Percentiles rank a stretch among this genome's conserved stretches.
phyloP scores from a whole-genome alignment of 37 sponge, comb jelly and placozoan species.

The Aphrocallistes beatrix region DNA sequence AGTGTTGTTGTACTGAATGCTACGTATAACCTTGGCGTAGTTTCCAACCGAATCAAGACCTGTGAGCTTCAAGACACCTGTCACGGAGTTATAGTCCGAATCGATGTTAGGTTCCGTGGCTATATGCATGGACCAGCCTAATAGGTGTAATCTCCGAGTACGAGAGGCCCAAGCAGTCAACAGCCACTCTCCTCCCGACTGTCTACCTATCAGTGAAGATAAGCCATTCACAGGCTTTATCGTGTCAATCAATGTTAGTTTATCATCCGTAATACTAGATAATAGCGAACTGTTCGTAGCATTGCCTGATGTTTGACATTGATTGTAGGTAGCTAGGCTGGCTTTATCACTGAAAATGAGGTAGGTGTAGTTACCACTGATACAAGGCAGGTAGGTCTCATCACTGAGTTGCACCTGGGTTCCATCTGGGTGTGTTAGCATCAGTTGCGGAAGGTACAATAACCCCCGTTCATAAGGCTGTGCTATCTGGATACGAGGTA shows the following conservation, averaged over 20 bases:
- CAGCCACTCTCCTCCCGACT: constrained; percentile 47
- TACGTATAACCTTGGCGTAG: constrained; percentile 52
- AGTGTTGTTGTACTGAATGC: constrained; percentile 52
- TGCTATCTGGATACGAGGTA: constrained; percentile 49
- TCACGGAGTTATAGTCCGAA: constrained; percentile 24
- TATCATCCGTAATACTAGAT: neutral
- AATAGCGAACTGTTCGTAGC: neutral
- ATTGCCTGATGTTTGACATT: neutral
- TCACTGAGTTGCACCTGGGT: constrained; percentile 41
- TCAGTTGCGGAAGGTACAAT: constrained; percentile 47
- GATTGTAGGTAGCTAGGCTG: neutral
- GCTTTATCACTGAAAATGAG: constrained; percentile 62
- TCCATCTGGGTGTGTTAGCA: constrained; percentile 72
- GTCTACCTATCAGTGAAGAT: constrained; percentile 39
- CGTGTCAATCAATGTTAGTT: constrained; percentile 38
- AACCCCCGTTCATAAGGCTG: constrained; percentile 27
- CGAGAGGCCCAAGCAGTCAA: constrained; percentile 24
- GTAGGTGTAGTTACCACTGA: constrained; percentile 60
- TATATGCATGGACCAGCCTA: constrained; percentile 63
- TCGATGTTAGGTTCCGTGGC: constrained; percentile 77
- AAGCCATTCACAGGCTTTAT: constrained; percentile 38
- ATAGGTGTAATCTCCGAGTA: constrained; percentile 21
- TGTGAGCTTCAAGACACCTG: constrained; percentile 30
- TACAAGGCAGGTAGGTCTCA: constrained; percentile 37
- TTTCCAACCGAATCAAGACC: constrained; percentile 62